Evolutionary conservation across 2,888 invertebrate species (phyloP).

Genomic region (Apeira syringaria): DNA sequence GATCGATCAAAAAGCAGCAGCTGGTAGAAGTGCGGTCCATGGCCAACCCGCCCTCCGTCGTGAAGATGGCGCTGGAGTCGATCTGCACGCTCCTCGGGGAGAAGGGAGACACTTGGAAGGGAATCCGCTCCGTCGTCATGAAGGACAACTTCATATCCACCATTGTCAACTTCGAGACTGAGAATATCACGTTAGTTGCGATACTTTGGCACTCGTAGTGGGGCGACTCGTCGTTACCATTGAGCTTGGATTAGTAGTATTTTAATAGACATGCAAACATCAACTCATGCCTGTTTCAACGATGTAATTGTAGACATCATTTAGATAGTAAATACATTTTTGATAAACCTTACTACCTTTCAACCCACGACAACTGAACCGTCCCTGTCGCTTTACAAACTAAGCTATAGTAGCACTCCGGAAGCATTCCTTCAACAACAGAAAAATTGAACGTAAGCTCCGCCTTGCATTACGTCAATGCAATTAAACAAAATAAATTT

Average conservation of each 20-base stretch:
- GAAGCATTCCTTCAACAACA: too few relatives aligned
- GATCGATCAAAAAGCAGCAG: conserved; percentile 98
- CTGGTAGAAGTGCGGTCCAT: conserved; percentile 97
- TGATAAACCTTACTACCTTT: too few relatives aligned
- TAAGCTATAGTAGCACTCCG: too few relatives aligned
- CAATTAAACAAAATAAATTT: too few relatives aligned
- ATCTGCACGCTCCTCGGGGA: conserved; percentile 97
- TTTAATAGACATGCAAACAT: too few relatives aligned
- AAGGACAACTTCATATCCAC: conserved; percentile 97
- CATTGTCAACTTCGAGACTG: conserved; percentile 97
- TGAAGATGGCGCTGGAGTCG: conserved; percentile 97
- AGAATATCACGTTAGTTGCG: conserved; percentile 95
- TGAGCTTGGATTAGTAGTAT: neutral
- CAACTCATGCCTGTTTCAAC: too few relatives aligned
- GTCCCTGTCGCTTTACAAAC: too few relatives aligned
- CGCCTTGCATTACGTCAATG: too few relatives aligned
- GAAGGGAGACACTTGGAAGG: conserved; percentile 96
- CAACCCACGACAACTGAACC: too few relatives aligned
- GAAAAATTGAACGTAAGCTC: too few relatives aligned
- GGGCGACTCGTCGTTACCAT: conserved; percentile 5
- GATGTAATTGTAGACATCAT: too few relatives aligned
- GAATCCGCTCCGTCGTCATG: conserved; percentile 95
- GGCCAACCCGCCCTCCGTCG: conserved; percentile 96
- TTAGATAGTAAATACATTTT: too few relatives aligned
- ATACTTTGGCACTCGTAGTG: conserved; percentile 2